Conservation (phyloP, 1,140 invertebrate species). For the Agrilus planipennis region DNA sequence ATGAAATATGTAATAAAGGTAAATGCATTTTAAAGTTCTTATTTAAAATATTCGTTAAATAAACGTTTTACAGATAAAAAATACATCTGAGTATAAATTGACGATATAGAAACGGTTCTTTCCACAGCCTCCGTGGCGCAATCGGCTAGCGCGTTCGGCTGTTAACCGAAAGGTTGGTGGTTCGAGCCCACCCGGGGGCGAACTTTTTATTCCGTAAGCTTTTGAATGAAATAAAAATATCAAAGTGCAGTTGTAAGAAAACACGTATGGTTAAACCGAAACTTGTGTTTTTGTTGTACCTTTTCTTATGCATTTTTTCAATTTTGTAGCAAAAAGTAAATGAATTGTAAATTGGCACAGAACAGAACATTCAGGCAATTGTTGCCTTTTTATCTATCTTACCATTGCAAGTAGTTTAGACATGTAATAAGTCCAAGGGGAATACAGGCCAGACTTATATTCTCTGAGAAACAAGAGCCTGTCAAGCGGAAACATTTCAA, state of each 20-base stretch:
- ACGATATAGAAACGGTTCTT: background rate
- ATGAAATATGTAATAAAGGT: background rate
- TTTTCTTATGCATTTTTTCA: no score
- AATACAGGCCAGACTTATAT: conserved; percentile 63
- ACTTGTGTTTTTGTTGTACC: no score
- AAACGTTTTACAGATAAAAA: background rate
- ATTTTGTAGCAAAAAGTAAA: no score
- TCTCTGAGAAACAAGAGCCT: conserved; percentile 68
- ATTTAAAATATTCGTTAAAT: background rate
- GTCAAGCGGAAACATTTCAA: conserved; percentile 65
- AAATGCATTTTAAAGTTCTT: no score
- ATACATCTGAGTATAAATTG: background rate
- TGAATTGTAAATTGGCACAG: no score
- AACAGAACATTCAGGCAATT: no score
- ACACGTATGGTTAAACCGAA: no score
- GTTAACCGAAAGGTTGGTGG: conserved; percentile 83
- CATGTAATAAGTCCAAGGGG: conserved; percentile 59
- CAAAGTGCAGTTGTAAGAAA: background rate
- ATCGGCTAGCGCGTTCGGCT: conserved; percentile 78
- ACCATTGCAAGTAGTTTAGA: conserved; percentile 66
- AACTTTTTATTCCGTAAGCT: no score
- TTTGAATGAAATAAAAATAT: conserved; percentile 1
- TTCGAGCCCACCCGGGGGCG: conserved; percentile 76
- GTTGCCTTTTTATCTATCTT: no score
- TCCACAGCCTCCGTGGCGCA: conserved; percentile 60